Evolutionary conservation across 1,140 invertebrate species (phyloP), one percentile per base, ranked within the genome.

Genomic region (Drosophila arawakana): DNA sequence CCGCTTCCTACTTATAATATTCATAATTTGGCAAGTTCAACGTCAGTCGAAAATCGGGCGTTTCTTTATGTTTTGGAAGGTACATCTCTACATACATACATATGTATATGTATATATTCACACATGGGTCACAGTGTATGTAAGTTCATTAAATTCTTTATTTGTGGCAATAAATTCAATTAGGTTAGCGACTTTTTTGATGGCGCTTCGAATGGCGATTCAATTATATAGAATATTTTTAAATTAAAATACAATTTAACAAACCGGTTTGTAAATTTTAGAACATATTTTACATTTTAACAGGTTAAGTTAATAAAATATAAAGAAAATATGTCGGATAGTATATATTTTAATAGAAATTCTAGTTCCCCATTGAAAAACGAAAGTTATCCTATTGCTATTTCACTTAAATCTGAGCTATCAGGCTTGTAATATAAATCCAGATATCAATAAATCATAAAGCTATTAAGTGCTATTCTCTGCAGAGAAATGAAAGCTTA

Each of bases 141-240:
- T 68, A 52, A 49, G 62, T 84, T 80, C 59, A 78, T 84, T 80
- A 63, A 80, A 84, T 78, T 76, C 75, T 79, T 73, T 67, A 73
- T 76, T 66, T 61, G 52, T 54, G 57, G 58, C 80, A 83, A 80
- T 84, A 84, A 80, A 80, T 74, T 80, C 65, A 80, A 84, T 84
- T 30, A 30, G 2, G 4, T 46, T 49, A 18, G 34, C 39, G 37
- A 61, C 73, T 59, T 52, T 72, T 18, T 72, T 34, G 34, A 60
- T 72, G 57, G 34, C 47, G 49, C 21, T 60, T 46, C 43, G 46
- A 76, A 47, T 79, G 46, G 58, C 58, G 34, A 69, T 69, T 74
- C 57, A 46, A 50, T 73, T 49, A 47, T 76, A 39, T 39, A 13
- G 10, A 37, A 37, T 47, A 43, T 13, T n/a, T 13, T 13, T 18